These are phyloP conservation scores for Caenorhabditis tropicalis DNA, from an alignment of 1,140 invertebrate genomes.

Conservation along the genomic window DNA sequence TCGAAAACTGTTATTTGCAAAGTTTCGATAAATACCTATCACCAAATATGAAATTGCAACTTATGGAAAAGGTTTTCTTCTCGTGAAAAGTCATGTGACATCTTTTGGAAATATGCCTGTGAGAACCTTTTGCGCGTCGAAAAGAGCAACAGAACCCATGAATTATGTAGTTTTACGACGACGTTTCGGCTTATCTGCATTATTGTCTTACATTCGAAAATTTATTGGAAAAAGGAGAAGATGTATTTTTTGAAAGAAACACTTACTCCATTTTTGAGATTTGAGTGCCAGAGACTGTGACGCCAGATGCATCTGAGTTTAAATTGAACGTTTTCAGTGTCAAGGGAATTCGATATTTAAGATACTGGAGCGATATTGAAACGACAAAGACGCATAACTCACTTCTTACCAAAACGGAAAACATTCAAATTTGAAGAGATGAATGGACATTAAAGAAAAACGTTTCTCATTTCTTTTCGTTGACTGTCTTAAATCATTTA, in stretches of 20 bases:
- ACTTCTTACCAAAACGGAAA: too few relatives aligned
- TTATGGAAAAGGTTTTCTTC: not conserved
- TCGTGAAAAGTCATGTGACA: not conserved
- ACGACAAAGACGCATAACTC: not conserved
- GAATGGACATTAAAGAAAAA: too few relatives aligned
- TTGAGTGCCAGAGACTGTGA: not conserved
- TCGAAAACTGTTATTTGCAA: too few relatives aligned
- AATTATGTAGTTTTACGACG: slow-evolving; percentile 32
- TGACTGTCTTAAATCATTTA: too few relatives aligned
- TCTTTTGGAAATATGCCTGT: not conserved
- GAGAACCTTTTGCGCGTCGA: not conserved
- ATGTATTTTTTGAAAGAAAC: not conserved
- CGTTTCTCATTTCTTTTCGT: too few relatives aligned
- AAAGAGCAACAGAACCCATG: slow-evolving; percentile 20
- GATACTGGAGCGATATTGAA: not conserved
- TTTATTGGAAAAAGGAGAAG: not conserved
- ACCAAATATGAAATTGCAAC: too few relatives aligned
- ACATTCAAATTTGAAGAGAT: too few relatives aligned
- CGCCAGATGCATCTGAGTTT: not conserved
- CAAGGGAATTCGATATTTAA: not conserved
- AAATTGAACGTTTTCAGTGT: not conserved
- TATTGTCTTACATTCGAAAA: slow-evolving; percentile 9
- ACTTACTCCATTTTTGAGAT: not conserved
- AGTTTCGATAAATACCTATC: too few relatives aligned
- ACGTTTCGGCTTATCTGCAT: slow-evolving; percentile 29